Evolutionary conservation across 2,888 invertebrate species (phyloP), one percentile per base, ranked within the genome.

Genomic region (Oasisia sp.): DNA sequence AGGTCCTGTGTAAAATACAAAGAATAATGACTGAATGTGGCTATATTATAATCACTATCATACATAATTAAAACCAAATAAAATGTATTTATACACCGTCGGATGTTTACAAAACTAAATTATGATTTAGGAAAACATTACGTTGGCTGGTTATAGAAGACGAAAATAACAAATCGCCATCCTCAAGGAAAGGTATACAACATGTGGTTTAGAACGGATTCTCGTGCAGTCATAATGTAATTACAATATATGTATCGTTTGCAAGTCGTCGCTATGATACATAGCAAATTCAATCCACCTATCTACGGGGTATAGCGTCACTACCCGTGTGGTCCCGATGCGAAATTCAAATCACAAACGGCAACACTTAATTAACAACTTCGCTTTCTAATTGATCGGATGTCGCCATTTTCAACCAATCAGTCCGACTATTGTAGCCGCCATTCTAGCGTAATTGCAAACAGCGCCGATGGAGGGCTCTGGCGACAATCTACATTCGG

Each of bases 331-430:
- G 32, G 50, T 91, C 38, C n/a, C n/a, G 89, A 45, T 74, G 19
- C 50, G n/a, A 92, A 90, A 92, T 45, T 90, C 89, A 90, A 32
- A 91, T 32, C 32, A 58, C 89, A 58, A 44, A 27, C 50, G 89
- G 32, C 38, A 90, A 27, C 90, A n/a, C 89, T 44, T 32, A 45
- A 74, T 27, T 89, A 56, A 58, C 58, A 91, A 56, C 27, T 45
- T 14, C 89, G 74, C 58, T 27, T 91, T 45, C 50, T 50, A 32
- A 91, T 44, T 32, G 27, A 91, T 91, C 50, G 74, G 74, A 56
- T 91, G 56, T 91, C 91, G 56, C 56, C 91, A 74, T 74, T 74
- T 74, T 74, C 74, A 27, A 27, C 74, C 74, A 74, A 74, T 74
- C 74, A 74, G 74, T 27, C 74, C 4, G 7, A 74, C 74, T 74